phyloP scores from a whole-genome alignment of 2,797 vertebrate genomes.

The Adelosebastes latens region DNA sequence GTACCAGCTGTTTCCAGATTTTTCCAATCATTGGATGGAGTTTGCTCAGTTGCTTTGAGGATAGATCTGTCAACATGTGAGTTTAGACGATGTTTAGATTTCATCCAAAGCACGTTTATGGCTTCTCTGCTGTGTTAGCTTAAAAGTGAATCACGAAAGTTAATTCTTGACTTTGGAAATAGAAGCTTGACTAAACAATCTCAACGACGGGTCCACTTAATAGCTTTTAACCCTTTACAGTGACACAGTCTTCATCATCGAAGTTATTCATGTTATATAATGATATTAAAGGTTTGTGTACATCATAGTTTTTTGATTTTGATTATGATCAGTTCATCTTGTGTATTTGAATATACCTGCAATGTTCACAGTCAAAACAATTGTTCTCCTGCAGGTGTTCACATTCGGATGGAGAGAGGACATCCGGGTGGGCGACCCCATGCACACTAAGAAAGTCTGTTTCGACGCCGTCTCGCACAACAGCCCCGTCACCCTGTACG shows the following conservation, averaged over 20 bases:
- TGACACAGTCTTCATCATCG: neutral
- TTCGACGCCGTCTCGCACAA: conserved; percentile 93
- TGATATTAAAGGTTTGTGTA: neutral
- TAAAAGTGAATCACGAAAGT: neutral
- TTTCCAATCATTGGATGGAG: neutral
- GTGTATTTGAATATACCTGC: neutral
- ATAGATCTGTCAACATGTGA: neutral
- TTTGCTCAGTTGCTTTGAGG: neutral
- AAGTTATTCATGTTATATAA: neutral
- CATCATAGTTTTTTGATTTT: neutral
- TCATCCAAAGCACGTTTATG: neutral
- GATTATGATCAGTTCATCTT: neutral
- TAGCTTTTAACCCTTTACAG: neutral
- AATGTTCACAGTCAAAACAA: neutral
- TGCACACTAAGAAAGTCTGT: conserved; percentile 95
- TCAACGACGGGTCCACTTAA: neutral
- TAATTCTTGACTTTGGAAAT: neutral
- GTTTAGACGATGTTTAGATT: neutral
- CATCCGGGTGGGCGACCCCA: conserved; percentile 91
- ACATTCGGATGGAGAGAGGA: conserved; percentile 97
- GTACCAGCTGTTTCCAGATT: neutral
- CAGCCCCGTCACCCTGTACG: conserved; percentile 93
- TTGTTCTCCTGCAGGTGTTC: conserved; percentile 84
- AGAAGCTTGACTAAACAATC: neutral
- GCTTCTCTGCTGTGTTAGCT: neutral